Percentiles rank a stretch among this genome's conserved stretches.
Evolutionary conservation across 2,888 invertebrate genomes (phyloP).

Genomic region (Acrobeloides nanus): DNA sequence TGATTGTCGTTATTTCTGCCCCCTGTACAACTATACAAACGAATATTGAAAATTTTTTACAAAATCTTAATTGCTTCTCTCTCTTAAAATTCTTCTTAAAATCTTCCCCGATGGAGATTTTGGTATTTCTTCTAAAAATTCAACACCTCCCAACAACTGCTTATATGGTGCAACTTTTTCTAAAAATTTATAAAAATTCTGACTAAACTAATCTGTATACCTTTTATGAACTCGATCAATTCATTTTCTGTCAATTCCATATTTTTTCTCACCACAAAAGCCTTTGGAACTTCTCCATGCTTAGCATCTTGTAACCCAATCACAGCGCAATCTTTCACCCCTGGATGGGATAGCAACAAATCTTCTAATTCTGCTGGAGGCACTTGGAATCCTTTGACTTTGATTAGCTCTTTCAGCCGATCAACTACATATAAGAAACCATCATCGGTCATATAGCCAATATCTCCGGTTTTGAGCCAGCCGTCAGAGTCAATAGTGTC

Average conservation of each 20-base stretch:
- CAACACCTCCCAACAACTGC: constrained; percentile 65
- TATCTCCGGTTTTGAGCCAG: constrained; percentile 65
- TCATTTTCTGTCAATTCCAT: constrained; percentile 16
- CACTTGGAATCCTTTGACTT: constrained; percentile 79
- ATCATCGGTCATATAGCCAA: constrained; percentile 72
- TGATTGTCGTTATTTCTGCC: no score
- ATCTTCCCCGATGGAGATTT: constrained; percentile 73
- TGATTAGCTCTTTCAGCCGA: constrained; percentile 77
- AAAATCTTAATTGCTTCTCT: no score
- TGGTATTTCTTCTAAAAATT: constrained; percentile 67
- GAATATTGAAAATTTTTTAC: no score
- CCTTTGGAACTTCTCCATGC: constrained; percentile 54
- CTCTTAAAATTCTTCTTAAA: constrained; percentile 60
- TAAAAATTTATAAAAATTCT: no score
- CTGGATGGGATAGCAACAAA: constrained; percentile 66
- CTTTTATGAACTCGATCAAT: constrained; percentile 21
- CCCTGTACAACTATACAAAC: no score
- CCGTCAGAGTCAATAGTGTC: constrained; percentile 67
- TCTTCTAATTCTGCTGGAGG: constrained; percentile 81
- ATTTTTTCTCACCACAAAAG: constrained; percentile 37
- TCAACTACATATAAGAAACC: constrained; percentile 73
- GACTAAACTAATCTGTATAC: no score
- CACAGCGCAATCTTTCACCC: constrained; percentile 72
- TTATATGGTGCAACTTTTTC: constrained; percentile 71
- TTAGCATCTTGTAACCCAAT: constrained; percentile 66